These are phyloP conservation scores for Mormyrops attenuatus DNA, from an alignment of 2,797 vertebrate species.

Conservation along the genomic window DNA sequence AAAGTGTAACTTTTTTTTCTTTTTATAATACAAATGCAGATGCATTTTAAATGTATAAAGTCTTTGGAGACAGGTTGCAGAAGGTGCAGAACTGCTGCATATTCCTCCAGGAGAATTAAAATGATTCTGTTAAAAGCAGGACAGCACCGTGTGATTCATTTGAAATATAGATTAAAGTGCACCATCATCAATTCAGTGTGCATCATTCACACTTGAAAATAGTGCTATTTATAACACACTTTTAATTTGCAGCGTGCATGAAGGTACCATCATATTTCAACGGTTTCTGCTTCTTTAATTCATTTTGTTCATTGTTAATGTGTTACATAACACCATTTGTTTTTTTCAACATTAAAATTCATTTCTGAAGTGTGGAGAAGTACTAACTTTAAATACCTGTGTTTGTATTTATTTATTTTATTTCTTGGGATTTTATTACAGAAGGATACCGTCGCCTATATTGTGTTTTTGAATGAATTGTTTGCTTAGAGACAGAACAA, in stretches of 20 bases:
- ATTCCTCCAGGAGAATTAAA: neutral
- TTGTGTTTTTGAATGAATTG: neutral
- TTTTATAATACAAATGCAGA: neutral
- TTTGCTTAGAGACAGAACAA: neutral
- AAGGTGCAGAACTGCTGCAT: neutral
- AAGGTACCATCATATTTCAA: neutral
- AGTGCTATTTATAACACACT: slow-evolving; percentile 32
- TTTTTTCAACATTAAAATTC: neutral
- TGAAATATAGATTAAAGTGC: neutral
- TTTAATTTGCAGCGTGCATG: neutral
- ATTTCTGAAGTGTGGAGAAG: neutral
- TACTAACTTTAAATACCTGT: neutral
- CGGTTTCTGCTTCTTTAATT: neutral
- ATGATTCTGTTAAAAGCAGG: neutral
- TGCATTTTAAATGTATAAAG: neutral
- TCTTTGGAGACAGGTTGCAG: neutral
- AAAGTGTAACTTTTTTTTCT: neutral
- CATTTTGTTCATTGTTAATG: neutral
- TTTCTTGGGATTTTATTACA: neutral
- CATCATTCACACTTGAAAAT: slow-evolving; percentile 24
- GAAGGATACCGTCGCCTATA: neutral
- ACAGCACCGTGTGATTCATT: neutral
- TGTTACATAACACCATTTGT: neutral
- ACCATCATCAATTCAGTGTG: neutral
- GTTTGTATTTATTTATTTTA: neutral